Base-by-base conservation (phyloP, 92 coral and sea anemone species). In the Zoanthus solanderi region DNA sequence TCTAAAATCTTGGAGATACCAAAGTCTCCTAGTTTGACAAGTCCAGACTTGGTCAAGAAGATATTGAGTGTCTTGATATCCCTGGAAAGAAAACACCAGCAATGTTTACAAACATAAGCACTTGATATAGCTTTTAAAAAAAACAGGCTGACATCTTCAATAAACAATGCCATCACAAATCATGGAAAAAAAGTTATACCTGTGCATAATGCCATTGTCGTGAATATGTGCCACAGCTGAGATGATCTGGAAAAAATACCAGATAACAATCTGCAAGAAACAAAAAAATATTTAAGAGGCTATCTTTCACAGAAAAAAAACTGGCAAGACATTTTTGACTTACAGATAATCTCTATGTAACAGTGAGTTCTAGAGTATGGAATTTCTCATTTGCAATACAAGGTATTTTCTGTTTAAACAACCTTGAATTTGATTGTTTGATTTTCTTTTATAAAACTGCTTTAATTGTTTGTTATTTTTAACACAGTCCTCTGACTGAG, bases 21-120 rank as follows among this genome's bases (percentile, higher is more conserved):
- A 92, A 96, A 96, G 91, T 96, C 99, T 11, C 99, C 99, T 46
- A 96, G 97, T 72, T 96, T 96, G 68, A 96, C 98, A 17, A 96
- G 87, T 6, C 99, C 99, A 83, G 99, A 92, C 90, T 96, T 96
- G 28, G 99, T 96, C 42, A 96, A 84, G 79, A 96, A 96, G 9
- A 96, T 96, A 76, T 96, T 96, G 75, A 96, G 85, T 2, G 99
- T 93, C 76, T 96, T 96, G 81, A 96, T 95, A 52, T 95, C 98
- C 58, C 98, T 95, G 69, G 46, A 75, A 79, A 57, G 45, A 29
- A 29, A 69, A 63, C 23, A 16, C 7, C 32, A 67, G 15, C 23
- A 2, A 60, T 4, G 9, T 15, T 6, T 13, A 72, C 12, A 16
- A 30, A 42, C 10, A 69, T 69, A 37, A 69, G 12, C 12, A 50